Base-by-base conservation (phyloP, 2,888 invertebrate species). In the Strigamia maritima region DNA sequence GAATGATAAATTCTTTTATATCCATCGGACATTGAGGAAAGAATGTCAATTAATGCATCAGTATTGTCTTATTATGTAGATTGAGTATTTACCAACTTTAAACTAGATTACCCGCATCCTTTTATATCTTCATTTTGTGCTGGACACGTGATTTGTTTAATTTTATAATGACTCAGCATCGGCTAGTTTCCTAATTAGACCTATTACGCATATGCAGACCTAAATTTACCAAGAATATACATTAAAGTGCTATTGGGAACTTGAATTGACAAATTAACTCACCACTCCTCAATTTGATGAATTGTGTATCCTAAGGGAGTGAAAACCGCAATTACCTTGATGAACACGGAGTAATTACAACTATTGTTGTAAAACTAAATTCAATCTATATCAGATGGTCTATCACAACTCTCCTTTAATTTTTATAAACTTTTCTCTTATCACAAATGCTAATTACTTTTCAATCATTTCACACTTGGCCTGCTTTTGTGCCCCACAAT, bases 281-380 rank as follows among this genome's bases (percentile, higher is more conserved):
- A 19, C n/a, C 24, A 28, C 70, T 70, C 70, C 26, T 70, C 70
- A 26, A 26, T 28, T 70, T 70, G 70, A 70, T 70, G 70, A 70
- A 70, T 70, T 70, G 70, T 70, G 12, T n/a, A 26, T 70, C 70
- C 70, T 70, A 28, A 70, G 70, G 70, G 70, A 70, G 70, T 70
- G 70, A 70, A 70, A 70, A 70, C 70, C 70, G 24, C 70, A 70
- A 70, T 70, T 70, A 70, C 24, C 70, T 70, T 28, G 24, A 70
- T 70, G 70, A 70, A 70, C 14, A 12, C 28, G 26, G 14, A 54
- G 70, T 70, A 70, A 70, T 70, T 26, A 70, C 70, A 28, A 70
- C 70, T 70, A 70, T 28, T 70, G 28, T 26, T 26, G 28, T 70
- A n/a, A n/a, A n/a, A n/a, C n/a, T n/a, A 70, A 70, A 24, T 70